Evolutionary conservation across 2,888 invertebrate genomes (phyloP), one percentile per base, ranked within the genome.

Genomic region (Pharmacophagus antenor): DNA sequence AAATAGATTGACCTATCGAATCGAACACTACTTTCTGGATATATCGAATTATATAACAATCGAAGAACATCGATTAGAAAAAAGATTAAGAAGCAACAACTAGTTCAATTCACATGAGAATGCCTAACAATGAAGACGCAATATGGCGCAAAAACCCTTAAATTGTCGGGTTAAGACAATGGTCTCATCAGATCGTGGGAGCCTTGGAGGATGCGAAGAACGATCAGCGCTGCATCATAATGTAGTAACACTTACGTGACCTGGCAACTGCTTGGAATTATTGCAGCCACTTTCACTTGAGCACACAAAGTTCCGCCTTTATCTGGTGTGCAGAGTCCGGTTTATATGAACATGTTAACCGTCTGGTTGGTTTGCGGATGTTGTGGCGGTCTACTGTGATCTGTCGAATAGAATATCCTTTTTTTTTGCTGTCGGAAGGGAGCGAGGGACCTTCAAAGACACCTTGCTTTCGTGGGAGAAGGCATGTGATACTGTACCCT

Each of bases 91-190:
- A 49, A 22, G 49, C 17, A 47, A 23, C 12, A 50, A 31, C 42
- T 44, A 47, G 21, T 37, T 37, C 21, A 10, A 23, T 61, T 61
- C 61, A 22, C 61, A 61, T 57, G 49, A 52, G 54, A 59, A 59
- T 44, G 17, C 18, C 42, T n/a, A 41, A 60, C 60, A 56, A 56
- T 61, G 55, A 51, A 50, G 23, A 37, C 48, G 56, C 56, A 61
- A 53, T 53, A 61, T 53, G 21, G 52, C 51, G 56, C 55, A 63
- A 68, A 76, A 76, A 75, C 75, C 73, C 71, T 74, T 70, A 70
- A 44, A 75, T 72, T 73, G n/a, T 72, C 67, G 72, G 67, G 67
- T 68, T 61, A 62, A 62, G 61, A 67, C 65, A 69, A 67, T 66
- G 47, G 50, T 25, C 52, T 21, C 55, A 53, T 50, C 55, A n/a